Evolutionary conservation across 2,113 vertebrate genomes (phyloP), one percentile per base, ranked within the genome.

Genomic region (Tragelaphus imberbis): DNA sequence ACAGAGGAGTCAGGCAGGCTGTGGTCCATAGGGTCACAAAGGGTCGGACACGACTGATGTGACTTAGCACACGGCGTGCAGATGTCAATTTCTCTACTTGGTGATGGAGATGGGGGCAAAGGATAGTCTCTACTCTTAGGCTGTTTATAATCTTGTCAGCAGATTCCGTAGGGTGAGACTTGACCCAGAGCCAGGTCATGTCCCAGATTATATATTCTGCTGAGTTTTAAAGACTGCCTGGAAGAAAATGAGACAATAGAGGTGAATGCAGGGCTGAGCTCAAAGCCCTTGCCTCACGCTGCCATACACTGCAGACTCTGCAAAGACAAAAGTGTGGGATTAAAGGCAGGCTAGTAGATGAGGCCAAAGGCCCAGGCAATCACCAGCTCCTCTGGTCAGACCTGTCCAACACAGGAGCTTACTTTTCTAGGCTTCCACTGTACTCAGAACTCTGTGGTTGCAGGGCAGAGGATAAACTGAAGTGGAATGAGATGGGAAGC

Each of bases 311-410:
- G 3, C 15, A 75, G 7, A 53, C 33, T 5, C 33, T 56, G 17
- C 21, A 21, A 33, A 81, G 59, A 23, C 8, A 12, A 51, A 90
- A 49, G 40, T 12, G 11, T 11, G 28, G 16, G 15, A 33, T 16
- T 65, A 30, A 51, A 10, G 3, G 21, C 10, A 91, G 14, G 36
- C 28, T 27, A 17, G 13, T 1, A 15, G 23, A 28, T 47, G 40
- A 30, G 17, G 17, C 10, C 0, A 51, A 36, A 47, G 36, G 27
- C 11, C 5, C 2, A 1, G 3, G 8, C 6, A 13, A 12, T 19
- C 2, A 2, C 25, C 19, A 40, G 23, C 25, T 13, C 30, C 68
- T 93, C 65, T 63, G 79, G 23, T 56, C n/a, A 12, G 33, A 86
- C 19, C 30, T 47, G 6, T 23, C 61, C 23, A 63, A 23, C 5